These are phyloP conservation scores for Channallabes apus DNA, from an alignment of 2,797 vertebrate species.

Conservation along the genomic window DNA sequence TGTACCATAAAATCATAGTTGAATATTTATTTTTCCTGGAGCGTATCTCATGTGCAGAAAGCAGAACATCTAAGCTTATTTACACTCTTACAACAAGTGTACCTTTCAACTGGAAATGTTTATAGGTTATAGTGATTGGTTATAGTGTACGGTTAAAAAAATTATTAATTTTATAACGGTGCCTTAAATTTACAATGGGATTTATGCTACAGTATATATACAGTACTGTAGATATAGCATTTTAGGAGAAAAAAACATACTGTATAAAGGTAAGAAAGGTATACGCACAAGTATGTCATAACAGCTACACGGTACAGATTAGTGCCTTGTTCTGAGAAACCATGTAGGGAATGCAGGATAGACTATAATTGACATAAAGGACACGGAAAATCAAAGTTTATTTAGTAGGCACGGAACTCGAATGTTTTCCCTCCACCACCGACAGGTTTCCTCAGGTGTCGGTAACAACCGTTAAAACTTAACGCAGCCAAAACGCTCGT, in stretches of 20 bases:
- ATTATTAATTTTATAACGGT: not conserved
- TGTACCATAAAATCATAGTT: not conserved
- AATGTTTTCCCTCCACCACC: not conserved
- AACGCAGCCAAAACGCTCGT: not conserved
- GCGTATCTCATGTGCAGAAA: not conserved
- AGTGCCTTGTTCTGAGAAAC: not conserved
- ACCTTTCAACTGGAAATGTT: not conserved
- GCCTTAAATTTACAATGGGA: too few relatives aligned
- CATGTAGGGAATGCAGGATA: not conserved
- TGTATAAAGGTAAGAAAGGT: not conserved
- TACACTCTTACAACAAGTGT: not conserved
- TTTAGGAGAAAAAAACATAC: not conserved
- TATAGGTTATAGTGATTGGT: too few relatives aligned
- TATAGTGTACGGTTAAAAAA: not conserved
- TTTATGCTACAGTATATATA: not conserved
- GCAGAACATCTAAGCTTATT: not conserved
- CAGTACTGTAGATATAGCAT: not conserved
- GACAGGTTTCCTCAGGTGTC: not conserved
- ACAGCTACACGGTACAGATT: not conserved
- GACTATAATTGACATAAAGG: not conserved
- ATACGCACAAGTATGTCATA: too few relatives aligned
- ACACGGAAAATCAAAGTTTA: not conserved
- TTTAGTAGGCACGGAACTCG: not conserved
- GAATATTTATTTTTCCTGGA: not conserved
- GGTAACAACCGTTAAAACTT: conserved; percentile 3